Percentiles rank a stretch among this genome's conserved stretches.
Conservation (phyloP, 2,797 vertebrate genomes). For the Oreortyx pictus region DNA sequence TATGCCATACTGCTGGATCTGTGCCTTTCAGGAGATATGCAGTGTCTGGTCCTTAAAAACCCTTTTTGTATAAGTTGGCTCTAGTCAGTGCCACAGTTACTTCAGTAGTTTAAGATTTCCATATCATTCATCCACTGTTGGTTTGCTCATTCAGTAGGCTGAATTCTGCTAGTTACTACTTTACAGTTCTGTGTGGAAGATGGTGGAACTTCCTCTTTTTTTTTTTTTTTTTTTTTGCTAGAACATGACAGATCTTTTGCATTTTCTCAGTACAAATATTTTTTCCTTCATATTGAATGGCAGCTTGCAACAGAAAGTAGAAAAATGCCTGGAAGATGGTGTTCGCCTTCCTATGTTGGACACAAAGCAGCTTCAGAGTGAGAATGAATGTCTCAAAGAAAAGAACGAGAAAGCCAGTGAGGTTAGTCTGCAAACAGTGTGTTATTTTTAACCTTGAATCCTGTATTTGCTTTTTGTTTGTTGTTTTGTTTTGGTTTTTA, state of each 20-base stretch:
- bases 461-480: not conserved
- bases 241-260: not conserved
- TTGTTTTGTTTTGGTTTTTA: not conserved
- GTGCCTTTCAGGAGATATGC: not conserved
- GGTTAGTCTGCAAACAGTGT: constrained; percentile 76
- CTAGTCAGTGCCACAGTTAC: not conserved
- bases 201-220: not conserved
- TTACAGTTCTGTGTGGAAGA: not conserved
- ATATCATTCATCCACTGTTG: not conserved
- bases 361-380: constrained; percentile 90
- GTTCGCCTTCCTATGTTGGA: constrained; percentile 92
- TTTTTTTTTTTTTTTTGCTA: not conserved
- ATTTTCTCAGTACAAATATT: not conserved
- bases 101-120: not conserved
- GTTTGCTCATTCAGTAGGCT: not conserved
- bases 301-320: constrained; percentile 94
- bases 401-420: constrained; percentile 86
- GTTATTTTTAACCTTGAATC: not conserved
- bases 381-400: constrained; percentile 87
- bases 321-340: constrained; percentile 93
- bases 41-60: not conserved
- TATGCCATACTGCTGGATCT: not conserved
- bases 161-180: not conserved
- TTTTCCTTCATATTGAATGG: constrained; percentile 27
- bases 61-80: not conserved